Conservation (phyloP, 2,113 vertebrate species). For the Anhinga anhinga region DNA sequence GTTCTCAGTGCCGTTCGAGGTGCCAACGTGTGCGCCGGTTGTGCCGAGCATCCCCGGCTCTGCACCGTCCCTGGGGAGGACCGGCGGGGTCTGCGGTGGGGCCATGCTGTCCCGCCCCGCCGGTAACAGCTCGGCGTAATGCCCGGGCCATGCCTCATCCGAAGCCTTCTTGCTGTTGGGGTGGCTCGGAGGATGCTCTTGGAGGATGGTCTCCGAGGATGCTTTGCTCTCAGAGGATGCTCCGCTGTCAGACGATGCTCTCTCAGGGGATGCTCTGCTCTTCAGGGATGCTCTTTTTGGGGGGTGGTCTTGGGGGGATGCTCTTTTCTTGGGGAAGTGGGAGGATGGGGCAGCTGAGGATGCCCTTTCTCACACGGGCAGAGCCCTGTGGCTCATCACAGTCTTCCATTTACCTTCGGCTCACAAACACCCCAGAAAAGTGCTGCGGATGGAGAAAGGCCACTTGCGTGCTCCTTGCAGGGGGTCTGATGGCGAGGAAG, state of each 20-base stretch:
- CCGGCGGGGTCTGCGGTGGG: fast-evolving
- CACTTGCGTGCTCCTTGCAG: fast-evolving
- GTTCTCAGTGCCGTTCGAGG: fast-evolving
- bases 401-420: neutral
- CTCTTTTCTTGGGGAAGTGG: fast-evolving
- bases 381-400: fast-evolving
- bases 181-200: neutral
- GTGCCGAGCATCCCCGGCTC: fast-evolving
- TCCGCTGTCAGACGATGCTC: neutral
- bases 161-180: neutral
- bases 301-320: too few relatives aligned
- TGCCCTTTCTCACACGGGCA: fast-evolving
- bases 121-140: fast-evolving
- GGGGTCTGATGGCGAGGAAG: fast-evolving
- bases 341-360: neutral
- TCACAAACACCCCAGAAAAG: neutral
- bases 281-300: too few relatives aligned
- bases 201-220: too few relatives aligned
- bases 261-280: neutral
- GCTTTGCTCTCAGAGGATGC: neutral
- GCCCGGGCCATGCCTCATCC: neutral
- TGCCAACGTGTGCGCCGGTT: fast-evolving
- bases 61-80: fast-evolving
- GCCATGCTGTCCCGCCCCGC: fast-evolving
- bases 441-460: fast-evolving